These are phyloP conservation scores for Montipora capitata DNA, from an alignment of 92 coral and sea anemone genomes.

Conservation along the genomic window DNA sequence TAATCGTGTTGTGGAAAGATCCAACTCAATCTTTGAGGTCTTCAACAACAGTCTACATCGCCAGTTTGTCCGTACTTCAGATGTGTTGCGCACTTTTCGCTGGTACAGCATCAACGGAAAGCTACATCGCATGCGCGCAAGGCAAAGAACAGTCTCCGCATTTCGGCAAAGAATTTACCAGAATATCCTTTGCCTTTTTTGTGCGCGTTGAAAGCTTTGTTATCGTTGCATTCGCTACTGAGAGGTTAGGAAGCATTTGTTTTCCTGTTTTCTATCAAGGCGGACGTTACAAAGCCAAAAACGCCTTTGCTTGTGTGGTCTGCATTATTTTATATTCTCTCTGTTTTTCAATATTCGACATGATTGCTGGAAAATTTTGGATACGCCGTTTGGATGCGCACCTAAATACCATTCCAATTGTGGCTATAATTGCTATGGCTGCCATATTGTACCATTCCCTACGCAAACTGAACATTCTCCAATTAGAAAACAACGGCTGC, in stretches of 20 bases:
- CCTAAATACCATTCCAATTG: conserved; percentile 16
- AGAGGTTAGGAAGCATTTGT: conserved; percentile 12
- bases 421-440: not conserved
- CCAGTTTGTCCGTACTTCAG: conserved; percentile 9
- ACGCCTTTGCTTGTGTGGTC: not conserved
- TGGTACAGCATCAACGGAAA: conserved; percentile 42
- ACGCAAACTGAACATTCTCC: not conserved
- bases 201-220: conserved; percentile 32
- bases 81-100: conserved; percentile 3
- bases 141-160: conserved; percentile 11
- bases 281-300: conserved; percentile 15
- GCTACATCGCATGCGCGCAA: conserved; percentile 52
- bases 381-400: conserved; percentile 26
- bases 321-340: conserved; percentile 24
- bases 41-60: conserved; percentile 24
- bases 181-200: conserved; percentile 6
- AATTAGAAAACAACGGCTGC: not conserved
- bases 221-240: conserved; percentile 41
- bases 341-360: conserved; percentile 28
- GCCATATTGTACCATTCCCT: not conserved
- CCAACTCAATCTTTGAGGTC: conserved; percentile 26
- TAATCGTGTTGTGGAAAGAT: conserved; percentile 38
- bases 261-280: conserved; percentile 14
- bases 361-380: conserved; percentile 15
- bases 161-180: not conserved